A percentile compares a stretch with the other conserved stretches of the same genome.
Evolutionary conservation across 2,113 vertebrate genomes (phyloP).

Genomic region (Platysteira castanea): DNA sequence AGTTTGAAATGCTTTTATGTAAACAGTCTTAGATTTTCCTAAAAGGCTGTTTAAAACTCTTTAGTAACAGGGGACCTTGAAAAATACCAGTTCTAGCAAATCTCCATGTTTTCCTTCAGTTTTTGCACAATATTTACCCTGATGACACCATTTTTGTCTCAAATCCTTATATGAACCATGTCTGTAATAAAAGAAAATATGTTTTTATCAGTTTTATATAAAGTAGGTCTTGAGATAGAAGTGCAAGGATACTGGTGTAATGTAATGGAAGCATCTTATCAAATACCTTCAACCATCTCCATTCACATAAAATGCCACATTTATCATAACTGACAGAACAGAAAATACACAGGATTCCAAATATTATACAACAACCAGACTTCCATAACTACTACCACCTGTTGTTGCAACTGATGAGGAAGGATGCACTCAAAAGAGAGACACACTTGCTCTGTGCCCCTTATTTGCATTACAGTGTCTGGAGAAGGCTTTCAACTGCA

Average conservation of each 20-base stretch:
- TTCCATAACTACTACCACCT: neutral
- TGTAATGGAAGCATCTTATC: conserved; percentile 6
- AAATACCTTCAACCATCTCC: neutral
- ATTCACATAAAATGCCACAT: neutral
- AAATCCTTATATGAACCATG: conserved; percentile 57
- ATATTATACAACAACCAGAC: neutral
- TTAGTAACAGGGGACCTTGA: conserved; percentile 26
- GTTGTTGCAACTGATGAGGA: conserved; percentile 45
- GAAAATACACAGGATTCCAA: conserved; percentile 43
- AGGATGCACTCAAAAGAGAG: neutral
- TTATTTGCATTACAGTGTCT: neutral
- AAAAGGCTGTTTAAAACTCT: conserved; percentile 65
- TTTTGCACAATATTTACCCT: conserved; percentile 57
- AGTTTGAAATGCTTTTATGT: conserved; percentile 69
- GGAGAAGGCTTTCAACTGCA: neutral
- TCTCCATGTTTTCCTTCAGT: conserved; percentile 45
- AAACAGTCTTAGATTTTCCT: conserved; percentile 65
- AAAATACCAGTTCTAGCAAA: conserved; percentile 55
- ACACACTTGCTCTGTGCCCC: neutral
- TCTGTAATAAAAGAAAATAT: conserved; percentile 55
- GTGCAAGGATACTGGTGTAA: neutral
- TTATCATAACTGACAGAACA: conserved; percentile 32
- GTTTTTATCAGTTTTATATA: conserved; percentile 45
- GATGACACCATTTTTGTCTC: conserved; percentile 54
- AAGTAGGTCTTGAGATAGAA: conserved; percentile 4